Percentiles rank a stretch among this genome's conserved stretches.
Evolutionary conservation across 2,888 invertebrate genomes (phyloP).

Genomic region (Metallyticus violacea): DNA sequence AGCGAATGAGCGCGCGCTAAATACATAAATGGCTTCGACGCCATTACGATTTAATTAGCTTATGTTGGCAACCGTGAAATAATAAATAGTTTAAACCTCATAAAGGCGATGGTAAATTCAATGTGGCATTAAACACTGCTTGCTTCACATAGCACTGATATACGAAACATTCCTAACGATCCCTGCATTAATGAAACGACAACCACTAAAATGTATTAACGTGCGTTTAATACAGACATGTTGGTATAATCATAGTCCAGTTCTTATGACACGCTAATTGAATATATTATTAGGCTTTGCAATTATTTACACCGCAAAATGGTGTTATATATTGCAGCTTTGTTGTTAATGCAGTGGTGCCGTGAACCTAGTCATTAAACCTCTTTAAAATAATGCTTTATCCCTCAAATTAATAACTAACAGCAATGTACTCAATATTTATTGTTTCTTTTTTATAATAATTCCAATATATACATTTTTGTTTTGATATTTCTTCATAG

Average conservation of each 20-base stretch:
- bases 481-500: no score
- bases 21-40: neutral
- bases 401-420: no score
- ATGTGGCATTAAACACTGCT: neutral
- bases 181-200: neutral
- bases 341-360: no score
- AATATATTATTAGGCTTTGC: neutral
- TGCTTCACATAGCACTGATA: neutral
- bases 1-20: neutral
- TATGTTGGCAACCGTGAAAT: neutral
- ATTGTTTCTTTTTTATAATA: no score
- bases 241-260: neutral
- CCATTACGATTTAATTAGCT: neutral
- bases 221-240: neutral
- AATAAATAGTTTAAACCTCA: neutral
- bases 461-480: no score
- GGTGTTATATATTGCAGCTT: neutral
- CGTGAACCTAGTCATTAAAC: no score
- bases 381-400: no score
- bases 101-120: neutral
- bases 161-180: neutral
- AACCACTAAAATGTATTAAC: neutral
- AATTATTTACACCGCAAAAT: neutral
- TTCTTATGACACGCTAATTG: neutral
- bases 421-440: no score